phyloP scores from a whole-genome alignment of 2,113 vertebrate species.

The Aramus guarauna region DNA sequence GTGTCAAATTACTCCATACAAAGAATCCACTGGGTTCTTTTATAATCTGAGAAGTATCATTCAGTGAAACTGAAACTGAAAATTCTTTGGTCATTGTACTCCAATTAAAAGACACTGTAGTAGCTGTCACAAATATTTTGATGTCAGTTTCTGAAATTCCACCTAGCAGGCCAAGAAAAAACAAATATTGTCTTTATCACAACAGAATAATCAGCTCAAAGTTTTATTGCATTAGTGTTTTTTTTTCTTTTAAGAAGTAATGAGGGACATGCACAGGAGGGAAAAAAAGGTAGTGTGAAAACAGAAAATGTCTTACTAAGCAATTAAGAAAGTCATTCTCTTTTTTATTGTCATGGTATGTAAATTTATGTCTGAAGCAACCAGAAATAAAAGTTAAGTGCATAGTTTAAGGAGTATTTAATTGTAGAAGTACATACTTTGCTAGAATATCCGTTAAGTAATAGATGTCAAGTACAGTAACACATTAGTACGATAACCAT shows the following conservation, averaged over 20 bases:
- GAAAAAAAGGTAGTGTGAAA: not conserved
- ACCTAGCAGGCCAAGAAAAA: slow-evolving; percentile 44
- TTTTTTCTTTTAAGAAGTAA: not conserved
- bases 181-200: not conserved
- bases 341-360: not conserved
- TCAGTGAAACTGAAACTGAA: slow-evolving; percentile 65
- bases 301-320: not conserved
- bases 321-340: not conserved
- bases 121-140: slow-evolving; percentile 70
- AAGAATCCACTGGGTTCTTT: slow-evolving; percentile 40
- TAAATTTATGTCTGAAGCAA: not conserved
- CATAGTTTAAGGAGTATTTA: not conserved
- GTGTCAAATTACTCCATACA: slow-evolving; percentile 72
- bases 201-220: not conserved
- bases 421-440: not conserved
- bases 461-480: not conserved
- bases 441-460: not conserved
- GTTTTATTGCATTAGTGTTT: not conserved
- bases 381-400: not conserved
- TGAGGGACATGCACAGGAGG: not conserved
- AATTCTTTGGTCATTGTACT: slow-evolving; percentile 29
- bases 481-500: not conserved
- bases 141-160: slow-evolving; percentile 59
- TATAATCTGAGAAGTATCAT: slow-evolving; percentile 45
- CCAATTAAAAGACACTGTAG: slow-evolving; percentile 80